Conservation (phyloP, 2,113 vertebrate genomes). For the Cranoglanis bouderius region DNA sequence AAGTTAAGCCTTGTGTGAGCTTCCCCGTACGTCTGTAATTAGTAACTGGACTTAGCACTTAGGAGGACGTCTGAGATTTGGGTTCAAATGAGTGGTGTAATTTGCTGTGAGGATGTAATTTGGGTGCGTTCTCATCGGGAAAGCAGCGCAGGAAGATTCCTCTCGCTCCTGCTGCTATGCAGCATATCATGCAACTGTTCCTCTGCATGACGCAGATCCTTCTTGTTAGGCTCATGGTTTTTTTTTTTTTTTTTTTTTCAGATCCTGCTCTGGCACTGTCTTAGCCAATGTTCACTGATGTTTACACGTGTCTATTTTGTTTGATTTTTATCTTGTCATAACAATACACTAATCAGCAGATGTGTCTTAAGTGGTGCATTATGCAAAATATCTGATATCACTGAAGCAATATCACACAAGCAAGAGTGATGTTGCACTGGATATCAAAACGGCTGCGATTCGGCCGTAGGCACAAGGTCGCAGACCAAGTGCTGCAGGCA, state of each 20-base stretch:
- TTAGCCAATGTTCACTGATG: constrained; percentile 10
- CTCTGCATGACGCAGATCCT: constrained; percentile 18
- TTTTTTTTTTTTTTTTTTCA: background rate
- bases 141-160: constrained; percentile 3
- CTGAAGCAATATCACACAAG: background rate
- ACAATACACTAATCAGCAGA: background rate
- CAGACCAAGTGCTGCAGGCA: background rate
- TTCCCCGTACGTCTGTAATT: constrained; percentile 14
- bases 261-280: background rate
- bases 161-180: constrained; percentile 22
- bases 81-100: background rate
- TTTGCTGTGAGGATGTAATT: constrained; percentile 9
- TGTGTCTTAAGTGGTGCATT: background rate
- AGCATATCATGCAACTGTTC: constrained; percentile 24
- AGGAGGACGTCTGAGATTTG: constrained; percentile 8
- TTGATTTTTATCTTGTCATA: background rate
- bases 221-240: background rate
- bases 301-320: background rate
- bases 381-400: background rate
- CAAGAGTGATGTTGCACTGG: background rate
- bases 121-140: background rate
- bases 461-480: background rate
- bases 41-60: constrained; percentile 8
- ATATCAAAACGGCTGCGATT: background rate
- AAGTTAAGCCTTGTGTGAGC: background rate